Evolutionary conservation across 1,140 invertebrate genomes (phyloP), one percentile per base, ranked within the genome.

Genomic region (Diachasma alloeum): DNA sequence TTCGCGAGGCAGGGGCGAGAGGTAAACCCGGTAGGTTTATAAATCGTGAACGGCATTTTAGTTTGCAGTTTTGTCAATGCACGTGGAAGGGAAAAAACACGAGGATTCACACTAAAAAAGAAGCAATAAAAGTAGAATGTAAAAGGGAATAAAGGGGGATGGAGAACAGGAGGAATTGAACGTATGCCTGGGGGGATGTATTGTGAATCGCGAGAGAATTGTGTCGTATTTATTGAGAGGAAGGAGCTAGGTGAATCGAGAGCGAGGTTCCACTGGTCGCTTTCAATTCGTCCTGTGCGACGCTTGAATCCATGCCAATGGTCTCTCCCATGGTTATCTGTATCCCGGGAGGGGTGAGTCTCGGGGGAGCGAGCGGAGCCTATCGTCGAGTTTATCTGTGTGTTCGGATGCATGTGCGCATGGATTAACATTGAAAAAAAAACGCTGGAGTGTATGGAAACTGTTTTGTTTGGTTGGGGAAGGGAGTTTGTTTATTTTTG

Each of bases 251-350:
- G 74, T 75, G 42, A 56, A 75, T 68, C 74, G 74, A 53, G 74
- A 63, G 66, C 42, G 42, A 31, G 31, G 31, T 36, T 26, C 9
- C 44, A 15, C 13, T 63, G 46, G 73, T 68, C 73, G 74, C 24
- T 70, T 75, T 75, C 67, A 75, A 75, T 75, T 75, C 67, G 74
- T 67, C 74, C 63, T 69, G 36, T 39, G 63, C 36, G 44, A 70
- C 67, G 63, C 46, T 75, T 75, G 74, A 75, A 75, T 70, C 48
- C 24, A 75, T 75, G 74, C 74, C 74, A 70, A 75, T 67, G 53
- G 48, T 72, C 8, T 72, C 42, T 31, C 26, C 63, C 63, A 26
- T 37, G 13, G 36, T 37, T 42, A 42, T 70, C 31, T 44, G 37
- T 72, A 37, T 46, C 66, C 24, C 26, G 36, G 31, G 36, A 46